Evolutionary conservation across 2,797 vertebrate species (phyloP).

Genomic region (Propithecus deckenii): DNA sequence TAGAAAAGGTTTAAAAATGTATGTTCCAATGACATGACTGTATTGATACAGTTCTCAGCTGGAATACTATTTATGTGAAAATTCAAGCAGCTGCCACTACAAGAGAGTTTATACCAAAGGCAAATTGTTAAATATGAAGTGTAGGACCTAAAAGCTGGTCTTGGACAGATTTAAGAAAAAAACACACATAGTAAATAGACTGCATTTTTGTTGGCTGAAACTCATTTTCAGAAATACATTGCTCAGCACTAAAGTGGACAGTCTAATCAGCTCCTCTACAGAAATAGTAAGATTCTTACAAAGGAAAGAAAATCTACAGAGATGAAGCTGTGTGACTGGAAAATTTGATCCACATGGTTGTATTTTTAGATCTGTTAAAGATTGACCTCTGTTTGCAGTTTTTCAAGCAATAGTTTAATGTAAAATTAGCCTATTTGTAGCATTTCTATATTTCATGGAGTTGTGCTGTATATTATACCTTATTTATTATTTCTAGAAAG

Average conservation of each 20-base stretch:
- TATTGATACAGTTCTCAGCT: neutral
- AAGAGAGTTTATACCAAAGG: constrained; percentile 61
- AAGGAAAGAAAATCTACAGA: constrained; percentile 65
- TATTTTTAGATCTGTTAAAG: constrained; percentile 71
- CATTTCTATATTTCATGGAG: constrained; percentile 26
- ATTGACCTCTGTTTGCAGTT: constrained; percentile 55
- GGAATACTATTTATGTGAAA: constrained; percentile 55
- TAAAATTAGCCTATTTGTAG: constrained; percentile 41
- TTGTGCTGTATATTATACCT: neutral
- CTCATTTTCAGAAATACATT: constrained; percentile 49
- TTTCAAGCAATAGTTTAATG: constrained; percentile 62
- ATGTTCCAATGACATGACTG: neutral
- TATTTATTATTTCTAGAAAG: neutral
- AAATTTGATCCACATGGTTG: constrained; percentile 67
- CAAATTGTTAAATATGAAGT: constrained; percentile 76
- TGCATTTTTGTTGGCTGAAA: constrained; percentile 37
- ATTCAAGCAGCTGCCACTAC: constrained; percentile 75
- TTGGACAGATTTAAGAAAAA: constrained; percentile 54
- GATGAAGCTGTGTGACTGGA: constrained; percentile 67
- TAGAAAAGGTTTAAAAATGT: constrained; percentile 24
- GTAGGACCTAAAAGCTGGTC: constrained; percentile 56
- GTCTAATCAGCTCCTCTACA: constrained; percentile 62
- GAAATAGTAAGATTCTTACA: constrained; percentile 61
- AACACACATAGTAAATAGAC: neutral
- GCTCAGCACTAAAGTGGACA: constrained; percentile 32